Evolutionary conservation across 2,888 invertebrate genomes (phyloP).

Genomic region (Microctonus hyperodae): DNA sequence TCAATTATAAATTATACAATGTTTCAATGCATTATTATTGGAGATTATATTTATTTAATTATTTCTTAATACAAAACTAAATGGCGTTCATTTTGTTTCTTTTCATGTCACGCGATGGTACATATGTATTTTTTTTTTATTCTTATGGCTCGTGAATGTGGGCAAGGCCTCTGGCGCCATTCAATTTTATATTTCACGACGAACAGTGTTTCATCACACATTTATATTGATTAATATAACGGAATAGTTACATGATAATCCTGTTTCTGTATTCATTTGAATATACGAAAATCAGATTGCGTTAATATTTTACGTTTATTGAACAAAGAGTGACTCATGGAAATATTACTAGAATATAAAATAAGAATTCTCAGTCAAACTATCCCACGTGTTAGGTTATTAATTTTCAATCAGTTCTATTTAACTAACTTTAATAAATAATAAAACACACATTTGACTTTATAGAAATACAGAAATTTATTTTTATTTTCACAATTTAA

Average conservation of each 20-base stretch:
- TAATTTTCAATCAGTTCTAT: not conserved
- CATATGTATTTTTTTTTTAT: not conserved
- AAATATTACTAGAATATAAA: not conserved
- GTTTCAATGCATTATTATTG: conserved; percentile 32
- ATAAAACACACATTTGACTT: too few relatives aligned
- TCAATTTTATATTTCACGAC: not conserved
- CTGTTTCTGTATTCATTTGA: conserved; percentile 26
- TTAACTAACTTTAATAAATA: not conserved
- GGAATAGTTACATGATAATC: conserved; percentile 36
- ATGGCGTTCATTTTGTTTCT: not conserved
- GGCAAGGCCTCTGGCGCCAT: conserved; percentile 2
- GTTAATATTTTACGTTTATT: not conserved
- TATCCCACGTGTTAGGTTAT: conserved; percentile 19
- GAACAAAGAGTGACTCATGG: not conserved
- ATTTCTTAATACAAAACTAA: too few relatives aligned
- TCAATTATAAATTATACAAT: not conserved
- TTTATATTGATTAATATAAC: conserved; percentile 28
- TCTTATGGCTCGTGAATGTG: not conserved
- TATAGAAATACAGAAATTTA: too few relatives aligned
- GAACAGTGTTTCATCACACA: not conserved
- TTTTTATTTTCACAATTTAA: too few relatives aligned
- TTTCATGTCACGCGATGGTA: not conserved
- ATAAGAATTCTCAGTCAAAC: not conserved
- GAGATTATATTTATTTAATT: conserved; percentile 13
- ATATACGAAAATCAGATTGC: conserved; percentile 32